A percentile compares a stretch with the other conserved stretches of the same genome.
phyloP scores from a whole-genome alignment of 2,888 invertebrate species.

The Drosophila cognata region DNA sequence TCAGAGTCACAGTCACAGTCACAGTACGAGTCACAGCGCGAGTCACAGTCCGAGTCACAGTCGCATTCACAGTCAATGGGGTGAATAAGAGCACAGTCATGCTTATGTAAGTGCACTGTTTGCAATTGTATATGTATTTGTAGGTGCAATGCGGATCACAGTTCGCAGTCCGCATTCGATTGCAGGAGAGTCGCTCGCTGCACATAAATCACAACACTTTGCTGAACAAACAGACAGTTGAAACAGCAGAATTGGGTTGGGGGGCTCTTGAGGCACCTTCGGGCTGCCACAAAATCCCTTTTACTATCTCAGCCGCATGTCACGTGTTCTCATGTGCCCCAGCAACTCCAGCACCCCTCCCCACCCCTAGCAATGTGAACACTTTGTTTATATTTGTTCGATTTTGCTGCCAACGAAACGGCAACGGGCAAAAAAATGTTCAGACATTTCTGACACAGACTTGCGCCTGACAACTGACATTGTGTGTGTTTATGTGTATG shows the following conservation, averaged over 20 bases:
- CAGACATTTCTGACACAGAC: conserved; percentile 71
- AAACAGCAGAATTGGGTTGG: background rate
- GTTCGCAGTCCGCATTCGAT: conserved; percentile 52
- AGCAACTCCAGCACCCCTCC: conserved; percentile 1
- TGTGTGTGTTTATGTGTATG: conserved; percentile 3
- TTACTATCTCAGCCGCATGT: conserved; percentile 58
- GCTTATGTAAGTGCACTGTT: background rate
- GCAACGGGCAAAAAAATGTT: conserved; percentile 57
- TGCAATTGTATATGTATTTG: background rate
- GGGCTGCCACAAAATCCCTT: conserved; percentile 41
- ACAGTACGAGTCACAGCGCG: conserved; percentile 5
- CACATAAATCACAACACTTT: conserved; percentile 70
- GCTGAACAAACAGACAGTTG: conserved; percentile 53
- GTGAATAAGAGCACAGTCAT: background rate
- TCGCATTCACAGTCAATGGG: conserved; percentile 4
- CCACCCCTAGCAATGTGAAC: conserved; percentile 28
- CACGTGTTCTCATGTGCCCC: conserved; percentile 42
- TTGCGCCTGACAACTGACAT: conserved; percentile 52
- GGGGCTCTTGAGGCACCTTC: conserved; percentile 6
- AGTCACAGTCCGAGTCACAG: background rate
- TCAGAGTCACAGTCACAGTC: conserved; percentile 23
- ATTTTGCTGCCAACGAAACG: conserved; percentile 74
- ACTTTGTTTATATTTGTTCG: conserved; percentile 76
- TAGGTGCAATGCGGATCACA: conserved; percentile 25
- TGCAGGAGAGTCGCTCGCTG: conserved; percentile 37